phyloP scores from a whole-genome alignment of 2,888 invertebrate genomes.

The Coecobrya sp. region DNA sequence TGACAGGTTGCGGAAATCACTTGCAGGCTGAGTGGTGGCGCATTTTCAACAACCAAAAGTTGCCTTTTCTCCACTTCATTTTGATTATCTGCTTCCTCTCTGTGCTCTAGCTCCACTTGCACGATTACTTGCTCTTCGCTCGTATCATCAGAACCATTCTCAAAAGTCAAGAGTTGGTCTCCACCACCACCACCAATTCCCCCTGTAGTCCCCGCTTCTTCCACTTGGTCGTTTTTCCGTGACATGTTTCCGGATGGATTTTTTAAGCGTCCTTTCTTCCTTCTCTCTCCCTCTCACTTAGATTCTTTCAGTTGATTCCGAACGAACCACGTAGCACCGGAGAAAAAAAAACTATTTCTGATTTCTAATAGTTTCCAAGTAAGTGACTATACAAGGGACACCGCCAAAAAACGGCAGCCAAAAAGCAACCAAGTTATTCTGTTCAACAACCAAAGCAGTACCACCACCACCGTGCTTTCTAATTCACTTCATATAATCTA shows the following conservation, averaged over 20 bases:
- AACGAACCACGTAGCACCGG: neutral
- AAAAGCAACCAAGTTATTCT: neutral
- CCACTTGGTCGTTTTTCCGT: slow-evolving; percentile 64
- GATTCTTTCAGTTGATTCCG: slow-evolving; percentile 66
- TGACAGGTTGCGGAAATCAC: slow-evolving; percentile 76
- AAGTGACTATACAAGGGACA: neutral
- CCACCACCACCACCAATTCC: slow-evolving; percentile 55
- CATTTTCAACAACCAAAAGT: slow-evolving; percentile 62
- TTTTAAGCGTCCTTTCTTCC: slow-evolving; percentile 37
- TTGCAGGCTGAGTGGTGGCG: slow-evolving; percentile 43
- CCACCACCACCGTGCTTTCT: neutral
- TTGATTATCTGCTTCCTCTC: neutral
- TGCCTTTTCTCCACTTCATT: slow-evolving; percentile 50
- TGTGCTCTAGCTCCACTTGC: neutral
- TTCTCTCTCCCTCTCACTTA: neutral
- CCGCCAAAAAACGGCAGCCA: neutral
- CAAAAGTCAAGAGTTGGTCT: slow-evolving; percentile 60
- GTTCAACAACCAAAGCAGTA: neutral
- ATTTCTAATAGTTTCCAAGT: slow-evolving; percentile 51
- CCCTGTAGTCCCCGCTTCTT: slow-evolving; percentile 1
- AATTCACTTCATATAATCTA: slow-evolving; percentile 22
- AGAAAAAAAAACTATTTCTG: slow-evolving; percentile 16
- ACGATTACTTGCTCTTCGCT: neutral
- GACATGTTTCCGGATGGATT: slow-evolving; percentile 80
- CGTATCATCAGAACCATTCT: neutral